Percentiles rank a stretch among this genome's conserved stretches.
Evolutionary conservation across 2,888 invertebrate species (phyloP).

Genomic region (Odontocolon sp.): DNA sequence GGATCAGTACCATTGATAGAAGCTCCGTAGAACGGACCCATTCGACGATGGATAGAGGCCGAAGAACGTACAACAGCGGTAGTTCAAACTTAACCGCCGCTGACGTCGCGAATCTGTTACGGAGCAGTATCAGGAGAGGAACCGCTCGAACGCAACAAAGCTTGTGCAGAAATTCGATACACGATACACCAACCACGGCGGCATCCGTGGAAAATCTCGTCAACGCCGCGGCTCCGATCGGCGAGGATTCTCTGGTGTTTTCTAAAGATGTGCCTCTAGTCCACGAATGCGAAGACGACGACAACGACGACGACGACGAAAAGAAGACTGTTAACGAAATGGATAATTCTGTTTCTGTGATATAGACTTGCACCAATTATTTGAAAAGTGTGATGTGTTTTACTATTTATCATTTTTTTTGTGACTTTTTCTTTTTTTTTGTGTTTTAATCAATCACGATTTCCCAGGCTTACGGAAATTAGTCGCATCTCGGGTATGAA

Average conservation of each 20-base stretch:
- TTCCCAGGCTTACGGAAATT: too few species aligned
- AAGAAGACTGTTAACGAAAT: conserved; percentile 79
- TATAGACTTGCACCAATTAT: conserved; percentile 73
- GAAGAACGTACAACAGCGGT: conserved; percentile 61
- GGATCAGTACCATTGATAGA: conserved; percentile 69
- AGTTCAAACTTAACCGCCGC: conserved; percentile 82
- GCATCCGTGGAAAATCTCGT: conserved; percentile 78
- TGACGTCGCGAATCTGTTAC: conserved; percentile 83
- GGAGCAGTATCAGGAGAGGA: conserved; percentile 83
- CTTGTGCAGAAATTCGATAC: conserved; percentile 68
- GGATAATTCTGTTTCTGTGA: conserved; percentile 79
- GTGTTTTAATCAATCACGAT: background rate
- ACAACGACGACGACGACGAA: conserved; percentile 63
- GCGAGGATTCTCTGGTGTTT: conserved; percentile 74
- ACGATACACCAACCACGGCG: conserved; percentile 62
- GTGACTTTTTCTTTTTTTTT: background rate
- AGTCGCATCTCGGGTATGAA: too few species aligned
- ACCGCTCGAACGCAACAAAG: conserved; percentile 76
- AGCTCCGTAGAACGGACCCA: conserved; percentile 67
- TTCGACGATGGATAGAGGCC: conserved; percentile 71
- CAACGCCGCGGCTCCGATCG: conserved; percentile 79
- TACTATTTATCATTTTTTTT: conserved; percentile 19
- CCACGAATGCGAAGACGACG: conserved; percentile 53
- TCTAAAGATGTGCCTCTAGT: conserved; percentile 75
- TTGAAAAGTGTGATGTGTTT: conserved; percentile 9